A percentile compares a stretch with the other conserved stretches of the same genome.
Conservation (phyloP, 2,888 invertebrate genomes). For the Athripsodes cinereus region DNA sequence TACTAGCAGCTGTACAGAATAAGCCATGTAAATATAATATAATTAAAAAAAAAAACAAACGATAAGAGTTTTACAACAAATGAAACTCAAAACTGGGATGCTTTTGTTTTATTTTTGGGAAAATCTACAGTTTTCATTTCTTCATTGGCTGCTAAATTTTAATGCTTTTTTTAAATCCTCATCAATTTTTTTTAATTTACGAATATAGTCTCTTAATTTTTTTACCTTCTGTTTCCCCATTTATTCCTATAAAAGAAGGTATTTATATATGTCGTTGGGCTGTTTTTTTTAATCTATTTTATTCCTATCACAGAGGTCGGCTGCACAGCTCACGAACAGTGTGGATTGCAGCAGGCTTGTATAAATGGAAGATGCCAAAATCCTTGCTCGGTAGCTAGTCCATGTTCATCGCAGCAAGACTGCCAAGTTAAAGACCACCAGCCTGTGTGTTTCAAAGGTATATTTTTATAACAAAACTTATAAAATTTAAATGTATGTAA, state of each 20-base stretch:
- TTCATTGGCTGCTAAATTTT: too few species aligned
- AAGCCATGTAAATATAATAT: too few species aligned
- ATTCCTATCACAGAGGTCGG: constrained; percentile 57
- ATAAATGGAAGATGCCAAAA: constrained; percentile 72
- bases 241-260: background rate
- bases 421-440: constrained; percentile 80
- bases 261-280: background rate
- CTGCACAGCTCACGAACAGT: constrained; percentile 75
- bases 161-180: too few species aligned
- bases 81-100: too few species aligned
- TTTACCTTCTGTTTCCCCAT: background rate
- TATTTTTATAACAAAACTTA: background rate
- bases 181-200: too few species aligned
- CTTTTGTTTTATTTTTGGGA: too few species aligned
- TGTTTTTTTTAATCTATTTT: constrained; percentile 8
- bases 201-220: background rate
- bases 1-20: too few species aligned
- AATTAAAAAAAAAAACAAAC: too few species aligned
- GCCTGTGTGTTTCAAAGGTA: constrained; percentile 77
- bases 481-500: too few species aligned
- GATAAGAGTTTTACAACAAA: too few species aligned
- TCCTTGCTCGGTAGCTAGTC: constrained; percentile 70
- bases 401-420: constrained; percentile 68
- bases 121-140: too few species aligned
- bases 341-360: constrained; percentile 71